Evolutionary conservation across 2,113 vertebrate species (phyloP).

Genomic region (Tachysurus fulvidraco): DNA sequence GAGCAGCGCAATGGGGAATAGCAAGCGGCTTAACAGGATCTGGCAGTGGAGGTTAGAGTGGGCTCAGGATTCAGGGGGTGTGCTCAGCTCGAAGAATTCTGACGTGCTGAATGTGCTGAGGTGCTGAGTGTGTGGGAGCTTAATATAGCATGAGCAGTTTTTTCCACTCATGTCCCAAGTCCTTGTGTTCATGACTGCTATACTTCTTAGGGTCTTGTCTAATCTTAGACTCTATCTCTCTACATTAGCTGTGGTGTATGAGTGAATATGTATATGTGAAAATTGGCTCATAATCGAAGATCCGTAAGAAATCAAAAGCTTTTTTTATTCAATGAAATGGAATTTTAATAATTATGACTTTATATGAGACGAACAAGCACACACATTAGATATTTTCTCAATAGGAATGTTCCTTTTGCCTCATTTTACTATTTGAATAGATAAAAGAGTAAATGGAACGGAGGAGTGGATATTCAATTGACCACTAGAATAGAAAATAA

Average conservation of each 20-base stretch:
- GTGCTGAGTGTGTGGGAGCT: constrained; percentile 39
- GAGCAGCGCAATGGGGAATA: constrained; percentile 29
- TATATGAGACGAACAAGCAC: too few species aligned
- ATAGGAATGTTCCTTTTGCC: neutral
- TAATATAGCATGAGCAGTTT: constrained; percentile 26
- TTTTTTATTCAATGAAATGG: neutral
- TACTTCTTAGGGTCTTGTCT: neutral
- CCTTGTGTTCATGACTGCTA: constrained; percentile 5
- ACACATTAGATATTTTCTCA: neutral
- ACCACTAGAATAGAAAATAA: neutral
- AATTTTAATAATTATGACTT: neutral
- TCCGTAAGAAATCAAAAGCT: too few species aligned
- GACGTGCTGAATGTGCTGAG: neutral
- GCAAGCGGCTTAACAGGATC: constrained; percentile 16
- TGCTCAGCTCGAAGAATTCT: neutral
- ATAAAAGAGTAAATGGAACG: neutral
- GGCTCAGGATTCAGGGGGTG: constrained; percentile 10
- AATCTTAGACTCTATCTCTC: neutral
- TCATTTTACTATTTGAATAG: constrained; percentile 1
- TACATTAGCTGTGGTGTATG: neutral
- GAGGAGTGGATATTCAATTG: neutral
- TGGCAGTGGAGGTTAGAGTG: neutral
- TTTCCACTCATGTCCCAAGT: constrained; percentile 10
- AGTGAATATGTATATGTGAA: neutral
- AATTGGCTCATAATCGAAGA: neutral